Conservation (phyloP, 2,797 vertebrate genomes). For the Acanthiza pusilla region DNA sequence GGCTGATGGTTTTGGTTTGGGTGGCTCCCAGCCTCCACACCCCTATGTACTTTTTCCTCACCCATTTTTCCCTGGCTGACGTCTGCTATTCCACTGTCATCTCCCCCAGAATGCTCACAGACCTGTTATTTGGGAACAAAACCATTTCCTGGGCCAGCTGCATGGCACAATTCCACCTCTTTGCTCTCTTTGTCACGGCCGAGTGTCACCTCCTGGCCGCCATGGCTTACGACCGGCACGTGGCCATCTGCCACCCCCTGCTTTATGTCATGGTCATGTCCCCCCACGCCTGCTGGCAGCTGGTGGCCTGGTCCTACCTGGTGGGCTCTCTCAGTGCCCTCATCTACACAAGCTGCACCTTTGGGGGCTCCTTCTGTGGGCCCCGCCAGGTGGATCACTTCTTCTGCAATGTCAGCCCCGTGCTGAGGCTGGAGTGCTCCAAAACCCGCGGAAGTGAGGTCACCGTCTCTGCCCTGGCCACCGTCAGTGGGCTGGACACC, state of each 20-base stretch:
- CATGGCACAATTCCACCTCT: background rate
- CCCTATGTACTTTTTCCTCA: conserved; percentile 11
- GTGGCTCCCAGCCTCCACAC: background rate
- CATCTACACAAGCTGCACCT: background rate
- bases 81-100: background rate
- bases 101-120: background rate
- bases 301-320: background rate
- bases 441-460: background rate
- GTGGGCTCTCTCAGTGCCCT: background rate
- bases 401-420: background rate
- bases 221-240: conserved; percentile 34
- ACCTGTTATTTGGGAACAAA: background rate
- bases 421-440: background rate
- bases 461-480: background rate
- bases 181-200: background rate
- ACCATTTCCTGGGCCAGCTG: background rate
- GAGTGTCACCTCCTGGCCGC: conserved; percentile 9
- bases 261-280: background rate
- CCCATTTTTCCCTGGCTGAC: background rate
- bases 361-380: background rate
- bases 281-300: background rate
- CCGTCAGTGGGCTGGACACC: background rate
- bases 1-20: background rate
- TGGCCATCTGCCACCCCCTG: conserved; percentile 15
- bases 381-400: rapidly evolving